These are phyloP conservation scores for Colletes gigas DNA, from an alignment of 1,140 invertebrate genomes.

Conservation along the genomic window DNA sequence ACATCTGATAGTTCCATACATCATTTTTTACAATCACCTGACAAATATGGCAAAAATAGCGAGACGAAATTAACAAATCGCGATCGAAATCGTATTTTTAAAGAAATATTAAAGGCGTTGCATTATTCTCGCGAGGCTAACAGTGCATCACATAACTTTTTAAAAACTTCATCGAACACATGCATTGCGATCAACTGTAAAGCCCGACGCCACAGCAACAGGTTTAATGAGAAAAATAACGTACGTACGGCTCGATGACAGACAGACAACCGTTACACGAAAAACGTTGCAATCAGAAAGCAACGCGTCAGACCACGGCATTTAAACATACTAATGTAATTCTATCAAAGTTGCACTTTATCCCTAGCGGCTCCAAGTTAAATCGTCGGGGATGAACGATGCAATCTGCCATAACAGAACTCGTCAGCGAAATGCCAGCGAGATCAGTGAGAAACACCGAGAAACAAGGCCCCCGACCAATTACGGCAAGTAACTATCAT, in stretches of 20 bases:
- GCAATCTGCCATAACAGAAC: conserved; percentile 13
- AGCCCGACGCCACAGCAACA: not conserved
- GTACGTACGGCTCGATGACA: not conserved
- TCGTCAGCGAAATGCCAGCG: not conserved
- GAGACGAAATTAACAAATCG: too few relatives aligned
- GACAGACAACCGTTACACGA: conserved; percentile 37
- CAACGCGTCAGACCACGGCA: not conserved
- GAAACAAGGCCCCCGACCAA: conserved; percentile 58
- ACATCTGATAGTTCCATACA: too few relatives aligned
- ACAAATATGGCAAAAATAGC: too few relatives aligned
- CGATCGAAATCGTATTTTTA: too few relatives aligned
- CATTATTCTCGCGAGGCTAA: too few relatives aligned
- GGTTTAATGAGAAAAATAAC: conserved; percentile 27
- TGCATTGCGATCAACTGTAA: not conserved
- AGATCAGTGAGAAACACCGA: conserved; percentile 34
- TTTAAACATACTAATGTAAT: conserved; percentile 18
- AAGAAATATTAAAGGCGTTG: too few relatives aligned
- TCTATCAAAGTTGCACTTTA: conserved; percentile 20
- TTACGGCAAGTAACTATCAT: conserved; percentile 65
- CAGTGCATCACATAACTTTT: not conserved
- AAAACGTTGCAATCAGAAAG: conserved; percentile 22
- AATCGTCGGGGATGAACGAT: conserved; percentile 5
- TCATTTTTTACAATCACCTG: too few relatives aligned
- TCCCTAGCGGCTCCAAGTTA: not conserved
- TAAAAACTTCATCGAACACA: not conserved